Conservation (phyloP, 2,888 invertebrate genomes). For the Morinoia aosen region DNA sequence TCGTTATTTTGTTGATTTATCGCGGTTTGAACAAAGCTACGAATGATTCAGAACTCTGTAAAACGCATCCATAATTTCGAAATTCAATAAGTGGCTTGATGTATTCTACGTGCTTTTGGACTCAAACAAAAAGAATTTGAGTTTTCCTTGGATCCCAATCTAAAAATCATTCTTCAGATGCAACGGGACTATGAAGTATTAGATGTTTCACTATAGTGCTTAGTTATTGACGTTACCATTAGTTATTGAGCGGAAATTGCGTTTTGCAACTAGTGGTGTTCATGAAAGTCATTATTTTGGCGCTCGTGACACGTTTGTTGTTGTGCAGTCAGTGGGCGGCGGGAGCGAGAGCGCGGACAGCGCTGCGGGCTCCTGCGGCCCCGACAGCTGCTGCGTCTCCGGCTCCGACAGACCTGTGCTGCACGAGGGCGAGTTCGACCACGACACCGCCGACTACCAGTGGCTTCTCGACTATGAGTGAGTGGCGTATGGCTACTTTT, state of each 20-base stretch:
- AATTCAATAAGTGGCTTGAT: no score
- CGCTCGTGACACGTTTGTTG: not conserved
- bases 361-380: slow-evolving; percentile 24
- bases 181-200: no score
- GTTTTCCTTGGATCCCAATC: no score
- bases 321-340: not conserved
- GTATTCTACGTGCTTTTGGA: not conserved
- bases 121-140: not conserved
- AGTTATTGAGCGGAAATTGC: no score
- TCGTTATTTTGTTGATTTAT: not conserved
- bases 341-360: not conserved
- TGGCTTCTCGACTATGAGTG: slow-evolving; percentile 92
- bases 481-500: slow-evolving; percentile 70
- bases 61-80: not conserved
- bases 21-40: not conserved
- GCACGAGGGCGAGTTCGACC: slow-evolving; percentile 78
- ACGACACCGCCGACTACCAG: slow-evolving; percentile 91
- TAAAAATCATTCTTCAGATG: no score
- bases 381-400: slow-evolving; percentile 44
- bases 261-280: no score
- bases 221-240: no score
- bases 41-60: not conserved
- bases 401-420: slow-evolving; percentile 19
- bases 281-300: no score
- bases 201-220: no score